Percentiles rank a stretch among this genome's conserved stretches.
Evolutionary conservation across 2,113 vertebrate genomes (phyloP).

Genomic region (Cheilinus undulatus): DNA sequence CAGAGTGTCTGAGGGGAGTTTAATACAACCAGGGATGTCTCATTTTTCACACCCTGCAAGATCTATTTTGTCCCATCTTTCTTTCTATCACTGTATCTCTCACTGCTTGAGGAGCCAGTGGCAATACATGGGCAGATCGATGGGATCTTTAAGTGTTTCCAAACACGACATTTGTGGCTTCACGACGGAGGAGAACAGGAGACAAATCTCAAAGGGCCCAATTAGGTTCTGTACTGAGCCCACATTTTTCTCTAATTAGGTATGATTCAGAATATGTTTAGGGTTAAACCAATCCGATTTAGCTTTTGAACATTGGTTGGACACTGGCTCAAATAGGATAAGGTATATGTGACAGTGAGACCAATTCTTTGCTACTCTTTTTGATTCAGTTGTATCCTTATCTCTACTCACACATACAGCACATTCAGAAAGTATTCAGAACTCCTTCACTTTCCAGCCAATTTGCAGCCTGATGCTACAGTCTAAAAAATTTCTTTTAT

Average conservation of each 20-base stretch:
- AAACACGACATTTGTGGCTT: conserved; percentile 37
- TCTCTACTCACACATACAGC: too few relatives aligned
- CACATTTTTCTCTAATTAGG: neutral
- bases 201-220: neutral
- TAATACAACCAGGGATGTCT: conserved; percentile 38
- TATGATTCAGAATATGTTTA: too few relatives aligned
- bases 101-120: conserved; percentile 8
- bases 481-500: too few relatives aligned
- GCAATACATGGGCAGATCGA: conserved; percentile 24
- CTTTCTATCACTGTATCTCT: conserved; percentile 17
- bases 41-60: conserved; percentile 50
- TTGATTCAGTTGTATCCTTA: neutral
- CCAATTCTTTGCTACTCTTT: neutral
- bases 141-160: conserved; percentile 47
- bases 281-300: too few relatives aligned
- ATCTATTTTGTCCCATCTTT: conserved; percentile 43
- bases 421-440: too few relatives aligned
- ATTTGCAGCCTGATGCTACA: too few relatives aligned
- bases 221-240: neutral
- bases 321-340: neutral
- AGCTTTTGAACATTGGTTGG: neutral
- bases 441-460: too few relatives aligned
- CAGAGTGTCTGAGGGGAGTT: conserved; percentile 40
- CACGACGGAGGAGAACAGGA: conserved; percentile 23
- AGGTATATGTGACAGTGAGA: neutral